phyloP scores from a whole-genome alignment of 1,140 invertebrate genomes.

The Vollenhovia emeryi region DNA sequence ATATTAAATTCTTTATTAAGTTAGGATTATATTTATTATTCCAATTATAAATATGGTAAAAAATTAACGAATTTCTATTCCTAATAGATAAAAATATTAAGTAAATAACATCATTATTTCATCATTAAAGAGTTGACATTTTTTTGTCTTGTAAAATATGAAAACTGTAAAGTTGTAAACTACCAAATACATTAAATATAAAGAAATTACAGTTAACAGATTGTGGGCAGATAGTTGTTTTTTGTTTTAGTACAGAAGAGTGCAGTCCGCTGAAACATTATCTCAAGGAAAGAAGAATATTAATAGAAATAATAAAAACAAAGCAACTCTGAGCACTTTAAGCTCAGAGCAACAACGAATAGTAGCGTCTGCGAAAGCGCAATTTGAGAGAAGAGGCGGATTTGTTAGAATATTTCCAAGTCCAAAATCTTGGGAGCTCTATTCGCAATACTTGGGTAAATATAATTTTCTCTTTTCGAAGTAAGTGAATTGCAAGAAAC shows the following conservation, averaged over 20 bases:
- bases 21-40: background rate
- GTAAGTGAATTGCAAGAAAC: background rate
- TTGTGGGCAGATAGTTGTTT: background rate
- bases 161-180: background rate
- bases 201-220: background rate
- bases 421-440: constrained; percentile 93
- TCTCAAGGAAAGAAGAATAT: constrained; percentile 79
- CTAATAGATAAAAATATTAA: background rate
- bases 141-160: background rate
- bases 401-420: constrained; percentile 97
- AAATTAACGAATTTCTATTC: background rate
- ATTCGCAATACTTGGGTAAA: constrained; percentile 90
- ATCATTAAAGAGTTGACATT: constrained; percentile 1
- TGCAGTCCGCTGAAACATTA: constrained; percentile 89
- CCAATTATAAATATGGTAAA: background rate
- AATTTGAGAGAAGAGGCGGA: constrained; percentile 94
- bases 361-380: constrained; percentile 91
- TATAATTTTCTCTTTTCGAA: constrained; percentile 4
- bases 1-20: background rate
- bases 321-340: constrained; percentile 87
- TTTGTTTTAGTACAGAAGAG: constrained; percentile 85
- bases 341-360: constrained; percentile 93
- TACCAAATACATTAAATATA: background rate
- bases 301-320: constrained; percentile 81
- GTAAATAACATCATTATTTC: background rate